These are phyloP conservation scores for Spodoptera littoralis DNA, from an alignment of 2,888 invertebrate species.

Conservation along the genomic window DNA sequence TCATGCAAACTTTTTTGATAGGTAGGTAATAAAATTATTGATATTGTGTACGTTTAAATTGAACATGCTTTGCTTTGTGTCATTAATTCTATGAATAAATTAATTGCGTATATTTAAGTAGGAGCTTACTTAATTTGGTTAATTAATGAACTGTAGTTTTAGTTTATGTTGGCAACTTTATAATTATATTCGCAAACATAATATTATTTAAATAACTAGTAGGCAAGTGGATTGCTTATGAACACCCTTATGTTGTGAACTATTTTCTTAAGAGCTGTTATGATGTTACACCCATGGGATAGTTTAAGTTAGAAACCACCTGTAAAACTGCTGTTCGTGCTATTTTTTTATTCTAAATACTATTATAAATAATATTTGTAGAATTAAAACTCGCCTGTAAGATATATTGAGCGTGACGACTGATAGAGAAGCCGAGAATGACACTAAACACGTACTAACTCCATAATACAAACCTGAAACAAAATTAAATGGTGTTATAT, in stretches of 20 bases:
- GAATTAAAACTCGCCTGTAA: slow-evolving; percentile 88
- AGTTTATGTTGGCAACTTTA: too few relatives aligned
- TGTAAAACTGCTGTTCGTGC: too few relatives aligned
- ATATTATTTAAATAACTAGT: too few relatives aligned
- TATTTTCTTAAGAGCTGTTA: too few relatives aligned
- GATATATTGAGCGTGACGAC: slow-evolving; percentile 96
- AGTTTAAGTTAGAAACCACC: too few relatives aligned
- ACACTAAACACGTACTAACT: slow-evolving; percentile 94
- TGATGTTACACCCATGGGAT: too few relatives aligned
- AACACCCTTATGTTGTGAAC: too few relatives aligned
- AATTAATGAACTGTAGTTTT: not conserved
- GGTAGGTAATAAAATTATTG: slow-evolving; percentile 29
- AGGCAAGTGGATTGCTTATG: too few relatives aligned
- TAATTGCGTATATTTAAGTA: not conserved
- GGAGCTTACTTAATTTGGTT: not conserved
- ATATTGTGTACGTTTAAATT: slow-evolving; percentile 40
- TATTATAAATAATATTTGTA: not conserved
- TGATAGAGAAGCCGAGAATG: slow-evolving; percentile 94
- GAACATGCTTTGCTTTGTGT: slow-evolving; percentile 44
- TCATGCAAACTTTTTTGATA: slow-evolving; percentile 32
- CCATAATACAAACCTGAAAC: slow-evolving; percentile 94
- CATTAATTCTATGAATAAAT: slow-evolving; percentile 26
- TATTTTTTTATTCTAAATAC: too few relatives aligned
- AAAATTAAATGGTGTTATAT: slow-evolving; percentile 32
- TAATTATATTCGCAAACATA: too few relatives aligned